Conservation (phyloP, 2,113 vertebrate genomes). For the Hippocampus zosterae region DNA sequence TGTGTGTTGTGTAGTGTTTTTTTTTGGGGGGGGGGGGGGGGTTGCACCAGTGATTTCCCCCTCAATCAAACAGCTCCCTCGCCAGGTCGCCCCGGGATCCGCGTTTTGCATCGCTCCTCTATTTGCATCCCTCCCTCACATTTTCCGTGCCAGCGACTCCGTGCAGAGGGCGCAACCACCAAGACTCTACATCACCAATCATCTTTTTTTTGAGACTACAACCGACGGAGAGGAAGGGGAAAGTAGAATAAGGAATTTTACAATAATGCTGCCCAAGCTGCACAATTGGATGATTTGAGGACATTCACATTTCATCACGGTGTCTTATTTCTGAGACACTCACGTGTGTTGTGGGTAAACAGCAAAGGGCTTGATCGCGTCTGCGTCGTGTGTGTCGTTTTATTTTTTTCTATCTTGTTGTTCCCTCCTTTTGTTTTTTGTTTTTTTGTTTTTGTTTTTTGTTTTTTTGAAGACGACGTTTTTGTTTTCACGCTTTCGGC, state of each 20-base stretch:
- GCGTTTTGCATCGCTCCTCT: constrained; percentile 69
- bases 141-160: constrained; percentile 61
- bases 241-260: constrained; percentile 21
- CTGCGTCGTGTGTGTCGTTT: constrained; percentile 33
- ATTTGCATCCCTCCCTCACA: constrained; percentile 72
- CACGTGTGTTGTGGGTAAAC: constrained; percentile 69
- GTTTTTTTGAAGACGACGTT: constrained; percentile 15
- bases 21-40: not conserved
- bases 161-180: constrained; percentile 50
- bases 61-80: constrained; percentile 39
- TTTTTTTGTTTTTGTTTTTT: constrained; percentile 2
- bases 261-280: constrained; percentile 57
- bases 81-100: constrained; percentile 59
- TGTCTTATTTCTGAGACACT: constrained; percentile 46
- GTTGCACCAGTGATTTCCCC: constrained; percentile 46
- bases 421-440: constrained; percentile 15
- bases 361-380: constrained; percentile 51
- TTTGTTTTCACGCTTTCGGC: constrained; percentile 30
- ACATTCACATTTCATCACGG: constrained; percentile 50
- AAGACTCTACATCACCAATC: constrained; percentile 49
- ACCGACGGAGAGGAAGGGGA: not conserved
- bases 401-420: not conserved
- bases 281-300: constrained; percentile 40
- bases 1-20: not conserved
- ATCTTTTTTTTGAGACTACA: constrained; percentile 8